phyloP scores from a whole-genome alignment of 2,797 vertebrate species.

The Spatula versicolor region DNA sequence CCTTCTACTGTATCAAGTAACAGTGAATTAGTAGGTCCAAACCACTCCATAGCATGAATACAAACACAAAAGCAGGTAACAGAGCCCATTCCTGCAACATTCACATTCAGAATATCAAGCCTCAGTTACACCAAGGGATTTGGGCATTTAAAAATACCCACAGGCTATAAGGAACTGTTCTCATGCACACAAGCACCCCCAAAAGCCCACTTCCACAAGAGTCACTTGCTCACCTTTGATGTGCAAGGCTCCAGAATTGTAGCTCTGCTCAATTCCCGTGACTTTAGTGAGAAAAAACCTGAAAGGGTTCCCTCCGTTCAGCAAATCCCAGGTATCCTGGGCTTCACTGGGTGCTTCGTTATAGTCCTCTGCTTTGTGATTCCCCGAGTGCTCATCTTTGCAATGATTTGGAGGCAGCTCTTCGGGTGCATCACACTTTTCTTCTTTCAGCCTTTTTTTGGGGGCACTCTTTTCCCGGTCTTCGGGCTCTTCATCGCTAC shows the following conservation, averaged over 20 bases:
- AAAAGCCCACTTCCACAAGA: not conserved
- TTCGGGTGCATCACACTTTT: not conserved
- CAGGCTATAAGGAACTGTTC: not conserved
- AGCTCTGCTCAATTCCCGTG: slow-evolving; percentile 86
- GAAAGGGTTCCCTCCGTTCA: slow-evolving; percentile 84
- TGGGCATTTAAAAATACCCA: not conserved
- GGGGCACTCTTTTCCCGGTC: not conserved
- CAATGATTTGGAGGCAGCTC: not conserved
- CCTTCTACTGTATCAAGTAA: not conserved
- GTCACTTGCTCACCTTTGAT: slow-evolving; percentile 86
- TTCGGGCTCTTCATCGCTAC: slow-evolving; percentile 84
- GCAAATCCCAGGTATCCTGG: slow-evolving; percentile 84
- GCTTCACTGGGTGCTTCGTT: slow-evolving; percentile 74
- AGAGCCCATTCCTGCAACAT: not conserved
- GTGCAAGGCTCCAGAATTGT: slow-evolving; percentile 91
- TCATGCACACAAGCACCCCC: not conserved
- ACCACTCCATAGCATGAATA: not conserved
- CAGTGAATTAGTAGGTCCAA: not conserved
- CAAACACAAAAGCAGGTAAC: not conserved
- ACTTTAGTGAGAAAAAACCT: slow-evolving; percentile 96
- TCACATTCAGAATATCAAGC: not conserved
- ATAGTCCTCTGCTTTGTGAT: slow-evolving; percentile 65
- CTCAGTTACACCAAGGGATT: not conserved
- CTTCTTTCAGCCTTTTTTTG: slow-evolving; percentile 66
- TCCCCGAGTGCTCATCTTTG: slow-evolving; percentile 3